phyloP scores from a whole-genome alignment of 2,113 vertebrate genomes.

The Sturnus vulgaris region DNA sequence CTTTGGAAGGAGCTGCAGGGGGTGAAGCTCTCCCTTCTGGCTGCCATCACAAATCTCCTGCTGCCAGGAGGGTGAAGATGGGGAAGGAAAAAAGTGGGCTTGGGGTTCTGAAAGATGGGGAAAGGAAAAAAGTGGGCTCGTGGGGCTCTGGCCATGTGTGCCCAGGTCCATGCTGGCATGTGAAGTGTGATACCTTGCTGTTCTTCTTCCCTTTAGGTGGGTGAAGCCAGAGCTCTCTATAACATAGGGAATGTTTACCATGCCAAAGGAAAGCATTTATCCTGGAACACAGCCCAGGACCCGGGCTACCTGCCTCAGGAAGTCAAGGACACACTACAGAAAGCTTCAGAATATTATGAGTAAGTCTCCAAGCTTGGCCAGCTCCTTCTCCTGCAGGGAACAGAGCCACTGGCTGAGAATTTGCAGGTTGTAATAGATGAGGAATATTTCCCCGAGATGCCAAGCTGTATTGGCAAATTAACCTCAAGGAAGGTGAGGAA shows the following conservation, averaged over 20 bases:
- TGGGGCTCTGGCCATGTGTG: not conserved
- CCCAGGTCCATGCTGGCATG: not conserved
- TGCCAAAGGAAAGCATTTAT: slow-evolving; percentile 92
- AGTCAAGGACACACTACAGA: slow-evolving; percentile 85
- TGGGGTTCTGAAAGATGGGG: not conserved
- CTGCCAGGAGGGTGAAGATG: not conserved
- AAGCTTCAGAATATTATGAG: slow-evolving; percentile 92
- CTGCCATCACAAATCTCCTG: not conserved
- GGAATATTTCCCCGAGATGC: not conserved
- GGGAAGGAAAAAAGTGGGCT: not conserved
- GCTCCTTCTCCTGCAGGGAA: not conserved
- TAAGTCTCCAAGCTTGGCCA: slow-evolving; percentile 67
- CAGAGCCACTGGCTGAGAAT: not conserved
- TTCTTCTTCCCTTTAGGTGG: slow-evolving; percentile 74
- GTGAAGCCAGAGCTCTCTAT: slow-evolving; percentile 92
- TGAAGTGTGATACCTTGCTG: not conserved
- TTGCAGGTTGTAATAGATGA: not conserved
- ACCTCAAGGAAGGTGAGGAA: not conserved
- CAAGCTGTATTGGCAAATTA: not conserved
- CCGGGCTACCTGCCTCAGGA: slow-evolving; percentile 84
- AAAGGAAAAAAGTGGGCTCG: not conserved
- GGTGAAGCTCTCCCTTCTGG: not conserved
- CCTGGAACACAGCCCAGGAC: slow-evolving; percentile 85
- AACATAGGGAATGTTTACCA: slow-evolving; percentile 96
- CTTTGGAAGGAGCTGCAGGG: not conserved